phyloP scores from a whole-genome alignment of 2,797 vertebrate genomes.

The Fratercula arctica region DNA sequence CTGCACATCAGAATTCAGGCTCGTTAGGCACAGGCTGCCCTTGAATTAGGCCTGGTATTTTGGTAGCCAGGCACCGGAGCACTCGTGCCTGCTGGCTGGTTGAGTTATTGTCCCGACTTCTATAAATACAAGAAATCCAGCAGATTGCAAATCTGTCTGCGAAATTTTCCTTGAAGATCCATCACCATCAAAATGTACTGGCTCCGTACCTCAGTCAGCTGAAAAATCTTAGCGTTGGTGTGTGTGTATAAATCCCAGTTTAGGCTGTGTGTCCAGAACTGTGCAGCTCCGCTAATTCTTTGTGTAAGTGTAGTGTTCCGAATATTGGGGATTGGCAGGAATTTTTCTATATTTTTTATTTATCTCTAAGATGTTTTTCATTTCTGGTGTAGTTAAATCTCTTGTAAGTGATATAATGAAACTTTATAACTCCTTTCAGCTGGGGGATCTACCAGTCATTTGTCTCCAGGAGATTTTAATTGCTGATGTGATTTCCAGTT shows the following conservation, averaged over 20 bases:
- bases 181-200: not conserved
- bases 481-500: not conserved
- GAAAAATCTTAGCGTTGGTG: fast-evolving
- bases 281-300: not conserved
- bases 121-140: not conserved
- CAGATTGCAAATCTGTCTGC: not conserved
- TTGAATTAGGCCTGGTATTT: not conserved
- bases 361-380: not conserved
- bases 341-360: not conserved
- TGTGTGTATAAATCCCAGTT: not conserved
- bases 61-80: not conserved
- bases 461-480: conserved; percentile 10
- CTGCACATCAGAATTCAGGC: not conserved
- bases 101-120: not conserved
- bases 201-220: fast-evolving
- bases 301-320: not conserved
- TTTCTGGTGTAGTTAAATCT: conserved; percentile 10
- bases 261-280: not conserved
- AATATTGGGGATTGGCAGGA: not conserved
- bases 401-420: not conserved
- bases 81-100: fast-evolving
- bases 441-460: not conserved
- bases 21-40: not conserved
- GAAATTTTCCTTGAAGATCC: not conserved
- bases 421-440: not conserved